Evolutionary conservation across 2,797 vertebrate species (phyloP).

Genomic region (Meriones psammophilus): DNA sequence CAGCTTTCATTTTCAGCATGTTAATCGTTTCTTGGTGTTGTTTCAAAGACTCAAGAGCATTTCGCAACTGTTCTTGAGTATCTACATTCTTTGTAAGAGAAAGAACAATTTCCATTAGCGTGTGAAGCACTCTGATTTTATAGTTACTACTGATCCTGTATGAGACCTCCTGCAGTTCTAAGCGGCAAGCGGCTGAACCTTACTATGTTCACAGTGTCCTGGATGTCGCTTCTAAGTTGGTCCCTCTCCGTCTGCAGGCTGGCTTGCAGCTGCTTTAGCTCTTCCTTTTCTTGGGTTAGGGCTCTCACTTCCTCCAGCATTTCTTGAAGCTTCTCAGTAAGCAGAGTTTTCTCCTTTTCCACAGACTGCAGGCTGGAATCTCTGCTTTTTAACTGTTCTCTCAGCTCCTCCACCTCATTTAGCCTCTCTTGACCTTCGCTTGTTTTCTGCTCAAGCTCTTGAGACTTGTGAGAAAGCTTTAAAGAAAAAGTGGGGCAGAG

Average conservation of each 20-base stretch:
- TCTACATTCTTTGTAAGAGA: conserved; percentile 90
- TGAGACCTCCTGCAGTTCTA: neutral
- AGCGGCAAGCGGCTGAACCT: neutral
- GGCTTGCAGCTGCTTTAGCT: conserved; percentile 78
- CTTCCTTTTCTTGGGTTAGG: conserved; percentile 82
- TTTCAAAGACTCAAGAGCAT: conserved; percentile 87
- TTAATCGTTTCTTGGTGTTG: conserved; percentile 83
- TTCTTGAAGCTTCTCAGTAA: conserved; percentile 79
- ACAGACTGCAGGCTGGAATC: conserved; percentile 62
- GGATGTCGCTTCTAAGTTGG: conserved; percentile 85
- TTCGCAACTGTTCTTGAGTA: conserved; percentile 91
- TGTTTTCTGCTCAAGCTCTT: conserved; percentile 83
- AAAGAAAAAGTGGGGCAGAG: neutral
- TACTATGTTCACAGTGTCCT: conserved; percentile 86
- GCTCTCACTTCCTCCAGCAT: conserved; percentile 76
- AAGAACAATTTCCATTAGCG: conserved; percentile 22
- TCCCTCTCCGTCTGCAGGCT: conserved; percentile 83
- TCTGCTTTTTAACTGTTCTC: conserved; percentile 70
- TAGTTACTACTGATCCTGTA: neutral
- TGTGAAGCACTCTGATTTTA: neutral
- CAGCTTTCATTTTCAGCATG: conserved; percentile 81
- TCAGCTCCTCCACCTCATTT: conserved; percentile 76
- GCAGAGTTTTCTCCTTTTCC: conserved; percentile 74
- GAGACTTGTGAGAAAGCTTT: conserved; percentile 77
- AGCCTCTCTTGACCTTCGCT: conserved; percentile 59